Evolutionary conservation across 2,113 vertebrate species (phyloP), one percentile per base, ranked within the genome.

Genomic region (Caranx melampygus): DNA sequence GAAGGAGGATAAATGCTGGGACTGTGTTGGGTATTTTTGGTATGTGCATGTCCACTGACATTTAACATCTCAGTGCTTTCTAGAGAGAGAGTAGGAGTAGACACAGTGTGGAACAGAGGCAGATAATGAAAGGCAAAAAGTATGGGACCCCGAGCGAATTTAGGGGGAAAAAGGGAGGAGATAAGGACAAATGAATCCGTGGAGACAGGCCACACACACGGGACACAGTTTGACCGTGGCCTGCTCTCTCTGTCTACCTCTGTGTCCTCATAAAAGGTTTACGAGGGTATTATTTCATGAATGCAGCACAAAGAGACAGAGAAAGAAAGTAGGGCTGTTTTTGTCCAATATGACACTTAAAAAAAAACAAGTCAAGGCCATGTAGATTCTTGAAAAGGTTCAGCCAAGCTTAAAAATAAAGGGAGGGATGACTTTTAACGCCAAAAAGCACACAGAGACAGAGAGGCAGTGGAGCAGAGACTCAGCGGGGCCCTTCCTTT

Each of bases 351-450:
- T 8, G 63, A 6, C 44, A n/a, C 55, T 14, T 63, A 21, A 15
- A 61, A 42, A 80, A 76, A 67, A 68, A 34, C 55, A 78, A 87
- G 76, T 78, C 86, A 76, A n/a, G 55, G 84, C 83, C 60, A 44
- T 1, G 77, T 26, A 51, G 60, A 51, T 47, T 49, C 51, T 45
- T 90, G 57, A 91, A 92, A 90, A 78, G 35, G 79, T 49, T 84
- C 83, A 83, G 78, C 75, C 87, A 78, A 88, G 89, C 88, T 77
- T 79, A 74, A 82, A 86, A 86, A 85, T 70, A 79, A 86, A 83
- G 61, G 72, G 67, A 87, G 79, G 83, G 69, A 85, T 84, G 89
- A 89, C 89, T 85, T 82, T 85, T 80, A 68, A 86, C 21, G 60
- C 78, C 78, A 78, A 70, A 68, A 64, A 54, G 66, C 77, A 70